phyloP scores from a whole-genome alignment of 1,140 invertebrate genomes.

The Diachasma alloeum region DNA sequence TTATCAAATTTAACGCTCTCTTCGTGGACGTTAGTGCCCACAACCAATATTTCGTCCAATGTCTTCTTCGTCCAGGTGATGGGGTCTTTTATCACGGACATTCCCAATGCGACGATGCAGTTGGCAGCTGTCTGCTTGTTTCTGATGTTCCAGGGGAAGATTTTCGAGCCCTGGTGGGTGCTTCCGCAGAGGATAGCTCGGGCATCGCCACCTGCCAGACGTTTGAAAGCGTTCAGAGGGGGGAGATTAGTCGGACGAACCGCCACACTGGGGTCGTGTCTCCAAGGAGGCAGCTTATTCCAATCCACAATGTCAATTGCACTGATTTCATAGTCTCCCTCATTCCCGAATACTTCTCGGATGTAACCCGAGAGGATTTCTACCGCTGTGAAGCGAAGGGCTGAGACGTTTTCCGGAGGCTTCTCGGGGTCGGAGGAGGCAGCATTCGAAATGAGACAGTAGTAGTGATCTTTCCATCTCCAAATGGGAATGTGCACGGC shows the following conservation, averaged over 20 bases:
- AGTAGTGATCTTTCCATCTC: slow-evolving; percentile 42
- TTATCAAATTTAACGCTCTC: slow-evolving; percentile 38
- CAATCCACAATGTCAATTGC: slow-evolving; percentile 46
- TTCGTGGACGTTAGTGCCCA: slow-evolving; percentile 41
- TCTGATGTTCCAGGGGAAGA: slow-evolving; percentile 45
- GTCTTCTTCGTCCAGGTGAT: slow-evolving; percentile 56
- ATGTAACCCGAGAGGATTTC: slow-evolving; percentile 38
- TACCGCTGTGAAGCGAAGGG: slow-evolving; percentile 35
- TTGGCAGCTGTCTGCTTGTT: slow-evolving; percentile 49
- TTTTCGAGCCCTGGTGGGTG: slow-evolving; percentile 49
- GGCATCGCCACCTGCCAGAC: slow-evolving; percentile 38
- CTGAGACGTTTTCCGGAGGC: background rate
- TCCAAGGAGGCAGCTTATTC: slow-evolving; percentile 45
- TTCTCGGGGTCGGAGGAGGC: slow-evolving; percentile 15
- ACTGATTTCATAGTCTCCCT: slow-evolving; percentile 52
- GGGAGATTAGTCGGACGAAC: slow-evolving; percentile 51
- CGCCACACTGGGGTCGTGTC: slow-evolving; percentile 47
- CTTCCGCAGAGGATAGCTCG: slow-evolving; percentile 49
- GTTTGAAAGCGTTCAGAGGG: slow-evolving; percentile 52
- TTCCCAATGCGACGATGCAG: slow-evolving; percentile 50
- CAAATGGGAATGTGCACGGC: slow-evolving; percentile 45
- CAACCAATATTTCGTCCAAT: slow-evolving; percentile 53
- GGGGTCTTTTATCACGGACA: slow-evolving; percentile 54
- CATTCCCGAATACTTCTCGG: slow-evolving; percentile 4
- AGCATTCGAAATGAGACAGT: slow-evolving; percentile 43